phyloP scores from a whole-genome alignment of 1,140 invertebrate species.

The Penaeus chinensis region DNA sequence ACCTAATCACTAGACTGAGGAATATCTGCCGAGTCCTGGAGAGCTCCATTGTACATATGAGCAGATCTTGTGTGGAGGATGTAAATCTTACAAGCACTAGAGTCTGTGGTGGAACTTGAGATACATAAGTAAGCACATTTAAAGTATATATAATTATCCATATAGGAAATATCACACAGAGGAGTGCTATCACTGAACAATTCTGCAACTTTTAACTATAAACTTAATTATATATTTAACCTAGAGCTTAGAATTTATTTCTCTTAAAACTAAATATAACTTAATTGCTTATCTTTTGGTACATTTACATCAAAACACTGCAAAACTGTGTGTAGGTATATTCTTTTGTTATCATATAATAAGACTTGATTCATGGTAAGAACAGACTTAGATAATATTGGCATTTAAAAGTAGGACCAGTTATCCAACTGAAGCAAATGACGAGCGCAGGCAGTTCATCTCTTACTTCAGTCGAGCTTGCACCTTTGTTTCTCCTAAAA shows the following conservation, averaged over 20 bases:
- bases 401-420: slow-evolving; percentile 62
- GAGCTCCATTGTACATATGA: slow-evolving; percentile 52
- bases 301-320: slow-evolving; percentile 60
- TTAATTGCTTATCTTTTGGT: slow-evolving; percentile 63
- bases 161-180: slow-evolving; percentile 56
- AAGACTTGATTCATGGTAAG: slow-evolving; percentile 57
- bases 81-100: slow-evolving; percentile 48
- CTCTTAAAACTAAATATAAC: slow-evolving; percentile 62
- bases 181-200: slow-evolving; percentile 60
- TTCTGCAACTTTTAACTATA: slow-evolving; percentile 49
- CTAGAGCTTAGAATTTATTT: slow-evolving; percentile 38
- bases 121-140: slow-evolving; percentile 55
- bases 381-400: slow-evolving; percentile 64
- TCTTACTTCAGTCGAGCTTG: slow-evolving; percentile 40
- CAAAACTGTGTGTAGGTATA: slow-evolving; percentile 52
- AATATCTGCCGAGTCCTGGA: slow-evolving; percentile 48
- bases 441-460: slow-evolving; percentile 45
- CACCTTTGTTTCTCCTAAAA: slow-evolving; percentile 55
- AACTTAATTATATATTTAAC: slow-evolving; percentile 42
- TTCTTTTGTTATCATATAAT: slow-evolving; percentile 54
- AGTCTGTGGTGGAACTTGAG: slow-evolving; percentile 48
- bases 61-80: slow-evolving; percentile 46
- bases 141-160: slow-evolving; percentile 57
- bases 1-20: slow-evolving; percentile 54
- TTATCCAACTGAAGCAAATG: slow-evolving; percentile 33